These are phyloP conservation scores for Galago senegalensis DNA, from an alignment of 2,797 vertebrate genomes.

Conservation along the genomic window DNA sequence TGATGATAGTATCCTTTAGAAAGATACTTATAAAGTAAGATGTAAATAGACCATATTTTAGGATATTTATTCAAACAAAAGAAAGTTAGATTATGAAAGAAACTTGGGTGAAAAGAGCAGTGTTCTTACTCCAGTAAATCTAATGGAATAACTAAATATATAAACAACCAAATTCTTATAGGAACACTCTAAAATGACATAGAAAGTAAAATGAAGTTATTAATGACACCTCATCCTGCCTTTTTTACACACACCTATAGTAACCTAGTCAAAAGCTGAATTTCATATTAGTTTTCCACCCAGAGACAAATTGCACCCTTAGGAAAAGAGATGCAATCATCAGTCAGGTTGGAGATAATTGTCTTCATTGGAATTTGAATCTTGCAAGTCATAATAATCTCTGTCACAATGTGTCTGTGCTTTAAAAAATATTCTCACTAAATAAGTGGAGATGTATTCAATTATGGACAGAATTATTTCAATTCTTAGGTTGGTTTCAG, in stretches of 20 bases:
- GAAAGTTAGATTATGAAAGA: not conserved
- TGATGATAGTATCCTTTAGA: not conserved
- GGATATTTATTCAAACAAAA: not conserved
- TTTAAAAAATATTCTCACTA: conserved; percentile 73
- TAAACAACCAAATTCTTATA: not conserved
- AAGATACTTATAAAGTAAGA: not conserved
- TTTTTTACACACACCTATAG: not conserved
- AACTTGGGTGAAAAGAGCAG: not conserved
- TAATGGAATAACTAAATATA: not conserved
- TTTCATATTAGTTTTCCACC: conserved; percentile 17
- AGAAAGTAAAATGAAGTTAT: conserved; percentile 37
- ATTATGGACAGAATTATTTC: conserved; percentile 43
- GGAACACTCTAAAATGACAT: not conserved
- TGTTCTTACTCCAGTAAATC: not conserved
- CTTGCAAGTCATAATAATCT: conserved; percentile 61
- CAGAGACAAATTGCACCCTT: conserved; percentile 1
- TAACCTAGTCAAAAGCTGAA: not conserved
- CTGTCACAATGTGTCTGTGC: conserved; percentile 72
- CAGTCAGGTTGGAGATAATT: conserved; percentile 54
- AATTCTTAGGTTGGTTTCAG: conserved; percentile 56
- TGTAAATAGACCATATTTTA: not conserved
- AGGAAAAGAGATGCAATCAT: conserved; percentile 34
- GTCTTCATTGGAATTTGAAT: conserved; percentile 61
- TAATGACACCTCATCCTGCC: not conserved
- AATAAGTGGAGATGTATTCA: conserved; percentile 66